Conservation (phyloP, 2,113 vertebrate genomes). For the Elephas maximus region DNA sequence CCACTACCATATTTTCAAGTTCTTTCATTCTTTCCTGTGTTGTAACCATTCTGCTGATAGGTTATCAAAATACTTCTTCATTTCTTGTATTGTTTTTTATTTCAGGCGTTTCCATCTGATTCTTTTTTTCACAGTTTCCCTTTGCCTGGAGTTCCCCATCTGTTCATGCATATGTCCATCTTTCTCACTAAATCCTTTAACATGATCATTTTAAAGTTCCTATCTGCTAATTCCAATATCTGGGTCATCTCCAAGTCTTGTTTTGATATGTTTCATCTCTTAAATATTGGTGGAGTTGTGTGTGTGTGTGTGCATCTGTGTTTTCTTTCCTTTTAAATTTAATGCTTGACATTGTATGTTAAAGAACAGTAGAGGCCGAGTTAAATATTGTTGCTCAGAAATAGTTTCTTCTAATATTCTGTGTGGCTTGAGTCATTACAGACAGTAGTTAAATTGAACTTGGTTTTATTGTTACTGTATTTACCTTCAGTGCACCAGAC, state of each 20-base stretch:
- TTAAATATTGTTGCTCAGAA: background rate
- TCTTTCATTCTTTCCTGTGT: background rate
- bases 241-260: background rate
- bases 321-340: background rate
- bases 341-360: background rate
- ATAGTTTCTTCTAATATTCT: background rate
- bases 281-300: background rate
- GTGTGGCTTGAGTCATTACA: background rate
- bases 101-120: background rate
- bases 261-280: background rate
- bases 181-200: background rate
- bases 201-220: background rate
- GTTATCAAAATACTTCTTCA: background rate
- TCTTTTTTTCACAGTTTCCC: background rate
- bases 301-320: too few species aligned
- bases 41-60: background rate
- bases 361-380: background rate
- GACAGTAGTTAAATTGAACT: background rate
- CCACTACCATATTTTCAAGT: conserved; percentile 32
- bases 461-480: background rate
- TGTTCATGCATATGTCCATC: background rate
- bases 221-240: background rate
- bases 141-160: background rate
- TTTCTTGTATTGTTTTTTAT: background rate
- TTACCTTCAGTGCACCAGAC: background rate